Base-by-base conservation (phyloP, 2,888 invertebrate species). In the Bhutanitis thaidina region DNA sequence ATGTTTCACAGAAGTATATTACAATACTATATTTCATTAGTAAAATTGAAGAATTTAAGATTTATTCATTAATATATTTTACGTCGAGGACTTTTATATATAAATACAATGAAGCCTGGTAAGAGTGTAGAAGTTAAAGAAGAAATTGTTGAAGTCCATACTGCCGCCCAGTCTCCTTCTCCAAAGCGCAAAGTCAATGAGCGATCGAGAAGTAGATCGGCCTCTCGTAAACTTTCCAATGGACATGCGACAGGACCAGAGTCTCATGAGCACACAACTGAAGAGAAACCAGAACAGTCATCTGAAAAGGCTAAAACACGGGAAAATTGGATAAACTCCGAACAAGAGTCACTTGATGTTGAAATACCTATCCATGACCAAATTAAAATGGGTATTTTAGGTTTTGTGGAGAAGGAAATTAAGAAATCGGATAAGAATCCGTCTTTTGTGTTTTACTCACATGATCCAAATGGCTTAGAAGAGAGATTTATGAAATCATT, bases 291-390 rank as follows among this genome's bases (percentile, higher is more conserved):
- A 4, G 77, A 77, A 43, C 61, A 69, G 16, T 7, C 64, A 0
- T 45, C 67, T 15, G 87, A 86, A 3, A 89, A 80, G 58, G 64
- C 80, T 0, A 89, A 85, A 64, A 43, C 65, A 0, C 69, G 85
- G 7, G 90, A 89, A 38, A 87, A 76, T 55, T 90, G 90, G 90
- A 80, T 84, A 25, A 82, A 86, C 56, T 88, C 90, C 0, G 90
- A 90, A 60, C 82, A 89, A 49, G 90, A 91, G 55, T 92, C 91
- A 0, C 74, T 91, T 13, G 92, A 91, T 56, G 84, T 86, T 1
- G 92, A 92, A 62, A 65, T 90, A 16, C 91, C 92, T 39, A 92
- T 92, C 34, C 92, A 92, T 58, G 89, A 90, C 50, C 90, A 90
- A 69, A 81, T 90, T 43, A 90, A 90, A 62, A 86, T 86, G 71